Evolutionary conservation across 2,113 vertebrate species (phyloP).

Genomic region (Capreolus pygargus): DNA sequence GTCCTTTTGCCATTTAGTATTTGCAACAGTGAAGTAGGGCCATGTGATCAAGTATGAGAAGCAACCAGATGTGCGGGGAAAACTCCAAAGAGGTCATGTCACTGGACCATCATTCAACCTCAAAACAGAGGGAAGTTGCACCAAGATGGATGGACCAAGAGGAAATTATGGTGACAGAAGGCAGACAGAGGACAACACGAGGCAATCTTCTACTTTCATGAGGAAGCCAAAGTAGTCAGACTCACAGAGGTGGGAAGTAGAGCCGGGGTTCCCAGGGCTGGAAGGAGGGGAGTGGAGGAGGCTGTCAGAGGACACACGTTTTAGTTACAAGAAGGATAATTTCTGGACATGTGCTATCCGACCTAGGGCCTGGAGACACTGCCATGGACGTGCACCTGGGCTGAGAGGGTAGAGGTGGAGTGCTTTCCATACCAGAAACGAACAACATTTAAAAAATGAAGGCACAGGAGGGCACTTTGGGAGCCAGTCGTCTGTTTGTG

Average conservation of each 20-base stretch:
- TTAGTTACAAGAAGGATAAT: not conserved
- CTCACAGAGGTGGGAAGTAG: not conserved
- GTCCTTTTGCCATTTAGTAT: not conserved
- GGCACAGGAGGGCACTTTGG: not conserved
- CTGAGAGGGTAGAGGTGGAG: not conserved
- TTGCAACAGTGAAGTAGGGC: not conserved
- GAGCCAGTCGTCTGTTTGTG: not conserved
- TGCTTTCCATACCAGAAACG: not conserved
- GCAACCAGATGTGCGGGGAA: not conserved
- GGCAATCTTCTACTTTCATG: not conserved
- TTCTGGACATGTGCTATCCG: not conserved
- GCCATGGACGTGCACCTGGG: not conserved
- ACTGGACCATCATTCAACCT: not conserved
- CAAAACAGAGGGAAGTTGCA: not conserved
- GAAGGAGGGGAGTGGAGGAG: not conserved
- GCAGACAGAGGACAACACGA: not conserved
- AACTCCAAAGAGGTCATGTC: not conserved
- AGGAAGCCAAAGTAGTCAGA: not conserved
- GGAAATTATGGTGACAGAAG: not conserved
- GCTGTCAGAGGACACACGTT: not conserved
- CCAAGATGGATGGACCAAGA: not conserved
- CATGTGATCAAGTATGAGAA: not conserved
- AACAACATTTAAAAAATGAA: not conserved
- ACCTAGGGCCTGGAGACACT: not conserved
- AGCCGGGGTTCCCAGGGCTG: not conserved